phyloP scores from a whole-genome alignment of 2,888 invertebrate species.

The Spodoptera exigua region DNA sequence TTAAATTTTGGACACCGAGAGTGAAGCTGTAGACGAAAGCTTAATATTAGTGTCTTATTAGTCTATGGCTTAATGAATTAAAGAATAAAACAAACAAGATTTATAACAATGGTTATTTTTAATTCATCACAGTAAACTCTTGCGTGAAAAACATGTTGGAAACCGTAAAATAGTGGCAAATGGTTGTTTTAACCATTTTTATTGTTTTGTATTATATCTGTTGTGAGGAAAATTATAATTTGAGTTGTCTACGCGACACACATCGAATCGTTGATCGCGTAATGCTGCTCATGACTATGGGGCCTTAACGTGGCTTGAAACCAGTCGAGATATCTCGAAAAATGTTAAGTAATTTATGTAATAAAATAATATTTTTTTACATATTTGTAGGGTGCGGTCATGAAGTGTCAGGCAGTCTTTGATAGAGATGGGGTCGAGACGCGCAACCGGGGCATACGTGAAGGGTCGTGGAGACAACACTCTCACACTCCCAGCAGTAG shows the following conservation, averaged over 20 bases:
- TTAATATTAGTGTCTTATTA: no score
- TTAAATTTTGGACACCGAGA: no score
- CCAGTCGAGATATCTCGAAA: background rate
- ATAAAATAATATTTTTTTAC: no score
- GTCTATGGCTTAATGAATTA: background rate
- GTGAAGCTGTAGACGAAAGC: no score
- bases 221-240: no score
- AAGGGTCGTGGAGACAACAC: slow-evolving; percentile 97
- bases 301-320: background rate
- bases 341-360: no score
- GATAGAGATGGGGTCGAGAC: slow-evolving; percentile 88
- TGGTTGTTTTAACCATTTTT: background rate
- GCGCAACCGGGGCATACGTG: slow-evolving; percentile 99
- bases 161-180: background rate
- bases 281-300: no score
- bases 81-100: slow-evolving; percentile 3
- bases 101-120: slow-evolving; percentile 10
- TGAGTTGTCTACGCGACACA: no score
- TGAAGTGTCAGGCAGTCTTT: slow-evolving; percentile 77
- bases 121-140: slow-evolving; percentile 13
- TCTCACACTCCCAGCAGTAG: slow-evolving; percentile 98
- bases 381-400: slow-evolving; percentile 13
- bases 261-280: no score
- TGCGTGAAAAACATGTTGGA: no score
- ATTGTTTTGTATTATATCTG: no score